phyloP scores from a whole-genome alignment of 2,113 vertebrate species.

The Zosterops japonicus region DNA sequence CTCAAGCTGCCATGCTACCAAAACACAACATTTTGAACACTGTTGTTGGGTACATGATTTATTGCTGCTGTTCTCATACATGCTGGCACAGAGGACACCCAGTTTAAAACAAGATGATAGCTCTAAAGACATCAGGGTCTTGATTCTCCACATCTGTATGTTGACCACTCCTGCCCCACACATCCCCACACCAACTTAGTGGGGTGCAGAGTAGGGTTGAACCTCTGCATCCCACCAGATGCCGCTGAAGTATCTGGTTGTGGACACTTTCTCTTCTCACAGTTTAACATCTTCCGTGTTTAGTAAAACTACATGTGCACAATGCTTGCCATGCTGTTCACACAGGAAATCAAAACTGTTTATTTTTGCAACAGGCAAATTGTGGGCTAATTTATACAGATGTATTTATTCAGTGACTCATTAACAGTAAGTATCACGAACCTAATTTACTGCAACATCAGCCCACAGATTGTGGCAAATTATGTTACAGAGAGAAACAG shows the following conservation, averaged over 20 bases:
- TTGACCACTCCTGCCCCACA: neutral
- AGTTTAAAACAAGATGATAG: neutral
- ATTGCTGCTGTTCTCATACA: neutral
- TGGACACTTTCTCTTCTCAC: neutral
- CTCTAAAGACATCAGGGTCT: neutral
- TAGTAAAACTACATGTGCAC: neutral
- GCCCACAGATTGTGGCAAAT: constrained; percentile 70
- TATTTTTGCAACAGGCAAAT: constrained; percentile 59
- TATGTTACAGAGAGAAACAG: constrained; percentile 52
- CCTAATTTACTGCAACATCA: constrained; percentile 71
- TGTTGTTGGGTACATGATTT: neutral
- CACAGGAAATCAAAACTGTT: constrained; percentile 61
- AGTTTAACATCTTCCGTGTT: neutral
- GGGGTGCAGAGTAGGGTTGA: neutral
- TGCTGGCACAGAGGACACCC: neutral
- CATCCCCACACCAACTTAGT: accelerated
- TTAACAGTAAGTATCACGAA: constrained; percentile 63
- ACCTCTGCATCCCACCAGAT: neutral
- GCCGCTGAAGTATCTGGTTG: accelerated
- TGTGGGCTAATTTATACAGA: constrained; percentile 71
- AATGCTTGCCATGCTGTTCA: constrained; percentile 31
- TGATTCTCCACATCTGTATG: neutral
- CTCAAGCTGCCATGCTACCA: accelerated
- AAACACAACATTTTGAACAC: neutral
- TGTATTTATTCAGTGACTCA: constrained; percentile 66